phyloP scores from a whole-genome alignment of 30 jellyfish, hydroid and myxozoan species.

The Sanderia malayensis region DNA sequence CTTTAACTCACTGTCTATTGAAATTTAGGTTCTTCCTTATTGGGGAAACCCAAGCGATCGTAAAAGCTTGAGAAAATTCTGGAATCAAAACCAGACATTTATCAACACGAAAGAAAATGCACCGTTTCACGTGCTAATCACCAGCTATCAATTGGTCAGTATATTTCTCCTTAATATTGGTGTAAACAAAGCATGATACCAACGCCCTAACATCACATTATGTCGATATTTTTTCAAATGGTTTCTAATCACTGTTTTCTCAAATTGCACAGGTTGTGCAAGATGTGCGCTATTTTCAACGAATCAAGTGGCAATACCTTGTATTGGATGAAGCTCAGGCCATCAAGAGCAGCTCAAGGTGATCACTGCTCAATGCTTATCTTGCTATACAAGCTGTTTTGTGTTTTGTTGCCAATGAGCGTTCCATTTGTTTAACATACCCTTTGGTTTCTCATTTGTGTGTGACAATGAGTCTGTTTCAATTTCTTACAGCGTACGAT shows the following conservation, averaged over 20 bases:
- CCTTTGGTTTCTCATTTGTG: constrained; percentile 24
- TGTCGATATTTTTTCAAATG: too few relatives aligned
- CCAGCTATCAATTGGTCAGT: constrained; percentile 97
- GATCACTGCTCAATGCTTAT: too few relatives aligned
- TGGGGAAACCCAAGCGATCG: constrained; percentile 99
- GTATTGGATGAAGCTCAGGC: constrained; percentile 99
- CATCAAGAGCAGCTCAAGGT: constrained; percentile 97
- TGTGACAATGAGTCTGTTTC: not conserved
- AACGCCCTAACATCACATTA: too few relatives aligned
- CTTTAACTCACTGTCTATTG: too few relatives aligned
- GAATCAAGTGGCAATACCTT: constrained; percentile 95
- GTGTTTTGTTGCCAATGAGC: too few relatives aligned
- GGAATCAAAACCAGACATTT: constrained; percentile 84
- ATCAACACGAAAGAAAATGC: constrained; percentile 79
- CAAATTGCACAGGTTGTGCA: constrained; percentile 96
- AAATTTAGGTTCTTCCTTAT: constrained; percentile 95
- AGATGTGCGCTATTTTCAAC: constrained; percentile 91
- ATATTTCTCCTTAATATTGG: too few relatives aligned
- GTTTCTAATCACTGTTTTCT: too few relatives aligned
- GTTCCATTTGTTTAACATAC: too few relatives aligned
- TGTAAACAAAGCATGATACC: too few relatives aligned
- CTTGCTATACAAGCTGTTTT: too few relatives aligned
- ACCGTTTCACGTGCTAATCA: constrained; percentile 94
- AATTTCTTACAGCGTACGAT: constrained; percentile 68
- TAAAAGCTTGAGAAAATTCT: constrained; percentile 72